Percentiles rank a stretch among this genome's conserved stretches.
These are phyloP conservation scores for Pollenia griseotomentosa DNA, from an alignment of 2,888 invertebrate genomes.

Conservation along the genomic window DNA sequence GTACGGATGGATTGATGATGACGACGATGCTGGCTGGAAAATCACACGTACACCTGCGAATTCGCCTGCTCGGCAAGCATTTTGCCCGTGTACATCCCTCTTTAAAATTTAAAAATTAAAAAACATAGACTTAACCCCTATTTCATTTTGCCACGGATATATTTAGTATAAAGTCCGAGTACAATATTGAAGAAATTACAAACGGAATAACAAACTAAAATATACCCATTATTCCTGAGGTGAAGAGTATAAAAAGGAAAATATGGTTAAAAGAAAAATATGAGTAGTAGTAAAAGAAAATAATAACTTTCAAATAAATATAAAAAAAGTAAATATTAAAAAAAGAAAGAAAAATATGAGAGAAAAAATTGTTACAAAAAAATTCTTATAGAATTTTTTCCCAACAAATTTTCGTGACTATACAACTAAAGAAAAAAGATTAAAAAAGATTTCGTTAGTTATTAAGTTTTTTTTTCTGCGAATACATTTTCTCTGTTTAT, in stretches of 20 bases:
- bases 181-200: no score
- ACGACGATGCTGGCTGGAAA: no score
- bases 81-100: no score
- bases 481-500: not conserved
- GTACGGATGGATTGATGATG: no score
- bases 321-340: not conserved
- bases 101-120: no score
- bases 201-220: no score
- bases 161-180: no score
- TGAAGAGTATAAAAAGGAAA: not conserved
- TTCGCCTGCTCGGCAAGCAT: no score
- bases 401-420: not conserved
- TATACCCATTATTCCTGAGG: no score
- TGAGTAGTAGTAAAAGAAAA: conserved; percentile 5
- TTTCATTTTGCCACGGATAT: no score
- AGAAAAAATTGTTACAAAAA: not conserved
- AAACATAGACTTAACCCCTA: no score
- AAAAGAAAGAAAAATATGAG: not conserved
- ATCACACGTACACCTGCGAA: no score
- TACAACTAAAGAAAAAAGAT: not conserved
- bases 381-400: not conserved
- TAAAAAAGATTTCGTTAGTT: conserved; percentile 7
- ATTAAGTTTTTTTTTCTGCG: not conserved
- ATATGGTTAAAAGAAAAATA: not conserved
- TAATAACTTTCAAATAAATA: conserved; percentile 26